Conservation (phyloP, 1,140 invertebrate genomes). For the Aporrectodea caliginosa region DNA sequence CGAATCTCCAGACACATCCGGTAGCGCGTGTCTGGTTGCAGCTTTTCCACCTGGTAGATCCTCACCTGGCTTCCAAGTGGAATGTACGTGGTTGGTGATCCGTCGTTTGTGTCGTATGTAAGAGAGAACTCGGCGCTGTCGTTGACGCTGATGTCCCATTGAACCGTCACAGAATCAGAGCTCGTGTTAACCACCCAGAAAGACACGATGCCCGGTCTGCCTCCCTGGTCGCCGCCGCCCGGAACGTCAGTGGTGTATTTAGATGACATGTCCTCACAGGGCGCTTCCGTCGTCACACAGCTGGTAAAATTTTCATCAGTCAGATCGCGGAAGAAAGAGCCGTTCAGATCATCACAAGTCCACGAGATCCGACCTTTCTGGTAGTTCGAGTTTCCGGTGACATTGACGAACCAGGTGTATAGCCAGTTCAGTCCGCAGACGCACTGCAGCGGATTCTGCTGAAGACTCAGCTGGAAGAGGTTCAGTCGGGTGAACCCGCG, state of each 20-base stretch:
- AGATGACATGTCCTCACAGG: background rate
- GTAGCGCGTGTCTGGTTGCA: background rate
- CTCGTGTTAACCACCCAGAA: background rate
- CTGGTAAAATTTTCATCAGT: conserved; percentile 1
- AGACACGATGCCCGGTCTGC: background rate
- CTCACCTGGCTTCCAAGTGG: background rate
- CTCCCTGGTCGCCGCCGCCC: background rate
- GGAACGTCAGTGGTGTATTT: background rate
- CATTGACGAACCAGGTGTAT: background rate
- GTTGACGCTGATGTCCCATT: background rate
- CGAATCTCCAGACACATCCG: background rate
- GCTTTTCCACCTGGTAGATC: background rate
- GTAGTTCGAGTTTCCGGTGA: background rate
- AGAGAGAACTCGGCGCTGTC: background rate
- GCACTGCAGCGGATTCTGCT: conserved; percentile 12
- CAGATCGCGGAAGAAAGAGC: background rate
- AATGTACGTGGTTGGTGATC: background rate
- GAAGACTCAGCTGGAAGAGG: conserved; percentile 1
- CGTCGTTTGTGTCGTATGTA: background rate
- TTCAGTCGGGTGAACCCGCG: conserved; percentile 1
- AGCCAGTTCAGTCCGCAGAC: conserved; percentile 15
- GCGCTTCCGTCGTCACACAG: background rate
- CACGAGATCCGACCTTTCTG: background rate
- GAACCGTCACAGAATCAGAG: background rate
- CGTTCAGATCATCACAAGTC: conserved; percentile 6